A percentile compares a stretch with the other conserved stretches of the same genome.
These are phyloP conservation scores for Neodon shergylaensis DNA, from an alignment of 2,113 vertebrate genomes.

Conservation along the genomic window DNA sequence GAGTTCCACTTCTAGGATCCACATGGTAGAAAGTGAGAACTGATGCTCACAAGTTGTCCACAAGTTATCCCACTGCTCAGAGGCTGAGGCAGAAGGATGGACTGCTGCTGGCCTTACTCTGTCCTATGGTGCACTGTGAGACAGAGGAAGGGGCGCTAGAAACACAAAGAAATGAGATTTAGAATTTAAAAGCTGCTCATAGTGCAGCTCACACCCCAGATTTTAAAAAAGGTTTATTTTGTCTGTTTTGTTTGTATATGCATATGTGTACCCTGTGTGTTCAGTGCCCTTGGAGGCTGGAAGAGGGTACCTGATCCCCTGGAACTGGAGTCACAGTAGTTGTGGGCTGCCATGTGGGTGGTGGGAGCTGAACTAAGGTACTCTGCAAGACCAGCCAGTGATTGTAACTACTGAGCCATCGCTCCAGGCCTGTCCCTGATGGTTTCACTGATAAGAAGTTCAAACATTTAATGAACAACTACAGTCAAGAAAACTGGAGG, in stretches of 20 bases:
- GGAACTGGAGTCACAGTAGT: background rate
- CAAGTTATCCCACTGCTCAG: background rate
- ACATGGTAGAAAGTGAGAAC: background rate
- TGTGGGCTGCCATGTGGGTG: background rate
- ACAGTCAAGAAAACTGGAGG: background rate
- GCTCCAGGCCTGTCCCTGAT: background rate
- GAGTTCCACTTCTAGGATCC: background rate
- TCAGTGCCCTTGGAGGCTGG: background rate
- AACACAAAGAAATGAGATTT: background rate
- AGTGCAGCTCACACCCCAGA: no score
- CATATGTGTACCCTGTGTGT: background rate
- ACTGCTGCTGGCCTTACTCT: background rate
- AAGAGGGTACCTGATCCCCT: background rate
- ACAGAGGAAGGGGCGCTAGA: background rate
- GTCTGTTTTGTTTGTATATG: background rate
- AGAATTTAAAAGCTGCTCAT: background rate
- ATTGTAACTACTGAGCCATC: background rate
- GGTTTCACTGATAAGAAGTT: background rate
- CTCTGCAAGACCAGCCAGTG: background rate
- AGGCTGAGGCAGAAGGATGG: background rate
- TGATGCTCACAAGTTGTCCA: background rate
- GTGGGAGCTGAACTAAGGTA: background rate
- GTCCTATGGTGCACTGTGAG: background rate
- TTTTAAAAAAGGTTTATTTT: background rate
- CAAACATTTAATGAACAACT: background rate